These are phyloP conservation scores for Heterotilapia buettikoferi DNA, from an alignment of 2,113 vertebrate genomes.

Conservation along the genomic window DNA sequence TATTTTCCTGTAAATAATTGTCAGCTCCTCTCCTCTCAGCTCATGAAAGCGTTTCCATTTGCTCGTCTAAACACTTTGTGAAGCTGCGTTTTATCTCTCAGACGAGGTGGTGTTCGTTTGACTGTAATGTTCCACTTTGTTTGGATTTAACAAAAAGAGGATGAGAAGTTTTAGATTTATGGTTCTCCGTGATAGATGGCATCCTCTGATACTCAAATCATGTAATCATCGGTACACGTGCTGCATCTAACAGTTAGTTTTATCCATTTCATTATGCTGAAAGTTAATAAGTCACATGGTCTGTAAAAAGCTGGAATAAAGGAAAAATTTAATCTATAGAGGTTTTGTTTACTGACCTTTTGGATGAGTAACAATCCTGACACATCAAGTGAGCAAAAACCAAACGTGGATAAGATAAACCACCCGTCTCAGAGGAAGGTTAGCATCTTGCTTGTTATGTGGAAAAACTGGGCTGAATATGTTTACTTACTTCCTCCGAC, in stretches of 20 bases:
- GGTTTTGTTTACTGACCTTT: not conserved
- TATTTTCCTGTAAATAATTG: not conserved
- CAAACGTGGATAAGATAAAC: not conserved
- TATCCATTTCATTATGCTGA: not conserved
- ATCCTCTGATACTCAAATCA: not conserved
- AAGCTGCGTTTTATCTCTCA: not conserved
- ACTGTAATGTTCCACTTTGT: not conserved
- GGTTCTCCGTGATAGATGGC: not conserved
- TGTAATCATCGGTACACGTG: rapidly evolving
- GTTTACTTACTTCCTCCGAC: not conserved
- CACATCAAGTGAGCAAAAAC: not conserved
- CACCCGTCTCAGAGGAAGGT: not conserved
- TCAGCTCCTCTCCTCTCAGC: not conserved
- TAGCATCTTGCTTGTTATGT: not conserved
- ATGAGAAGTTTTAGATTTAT: not conserved
- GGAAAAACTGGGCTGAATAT: not conserved
- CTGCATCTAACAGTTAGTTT: not conserved
- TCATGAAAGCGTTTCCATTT: not conserved
- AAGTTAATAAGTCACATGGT: not conserved
- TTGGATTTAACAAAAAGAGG: not conserved
- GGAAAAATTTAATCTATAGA: not conserved
- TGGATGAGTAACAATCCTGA: not conserved
- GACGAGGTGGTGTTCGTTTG: not conserved
- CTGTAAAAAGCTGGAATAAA: not conserved
- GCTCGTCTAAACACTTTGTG: not conserved